phyloP scores from a whole-genome alignment of 2,888 invertebrate species.

The Phorcus lineatus region DNA sequence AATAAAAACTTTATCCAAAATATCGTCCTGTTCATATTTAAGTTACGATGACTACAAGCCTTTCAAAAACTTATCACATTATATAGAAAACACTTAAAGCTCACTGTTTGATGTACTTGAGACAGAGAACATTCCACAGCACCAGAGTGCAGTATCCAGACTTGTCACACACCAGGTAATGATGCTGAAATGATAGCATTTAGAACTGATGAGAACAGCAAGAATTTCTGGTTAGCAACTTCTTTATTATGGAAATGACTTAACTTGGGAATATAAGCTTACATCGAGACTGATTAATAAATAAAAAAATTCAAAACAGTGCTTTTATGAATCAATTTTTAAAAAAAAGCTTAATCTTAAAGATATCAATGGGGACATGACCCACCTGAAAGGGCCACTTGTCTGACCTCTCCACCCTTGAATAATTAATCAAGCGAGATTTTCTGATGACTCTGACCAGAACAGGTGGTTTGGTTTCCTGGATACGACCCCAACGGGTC shows the following conservation, averaged over 20 bases:
- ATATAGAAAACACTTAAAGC: background rate
- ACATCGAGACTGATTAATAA: too few relatives aligned
- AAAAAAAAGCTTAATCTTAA: too few relatives aligned
- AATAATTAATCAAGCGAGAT: conserved; percentile 54
- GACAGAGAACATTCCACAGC: conserved; percentile 56
- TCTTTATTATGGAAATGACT: too few relatives aligned
- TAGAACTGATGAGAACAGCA: too few relatives aligned
- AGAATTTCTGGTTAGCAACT: too few relatives aligned
- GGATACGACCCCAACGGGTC: conserved; percentile 34
- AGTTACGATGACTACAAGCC: too few relatives aligned
- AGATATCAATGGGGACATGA: background rate
- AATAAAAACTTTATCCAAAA: too few relatives aligned
- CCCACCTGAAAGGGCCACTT: conserved; percentile 62
- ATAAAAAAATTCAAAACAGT: too few relatives aligned
- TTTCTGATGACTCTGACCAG: conserved; percentile 52
- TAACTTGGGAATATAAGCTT: too few relatives aligned
- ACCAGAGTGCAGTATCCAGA: conserved; percentile 56
- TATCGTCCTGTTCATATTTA: too few relatives aligned
- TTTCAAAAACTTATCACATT: background rate
- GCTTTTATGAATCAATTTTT: too few relatives aligned
- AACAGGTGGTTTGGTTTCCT: conserved; percentile 43
- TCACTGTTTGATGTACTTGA: conserved; percentile 49
- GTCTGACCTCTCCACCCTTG: conserved; percentile 50
- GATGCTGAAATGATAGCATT: conserved; percentile 45
- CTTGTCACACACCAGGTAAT: conserved; percentile 54